Evolutionary conservation across 2,113 vertebrate species (phyloP).

Genomic region (Cinclus cinclus): DNA sequence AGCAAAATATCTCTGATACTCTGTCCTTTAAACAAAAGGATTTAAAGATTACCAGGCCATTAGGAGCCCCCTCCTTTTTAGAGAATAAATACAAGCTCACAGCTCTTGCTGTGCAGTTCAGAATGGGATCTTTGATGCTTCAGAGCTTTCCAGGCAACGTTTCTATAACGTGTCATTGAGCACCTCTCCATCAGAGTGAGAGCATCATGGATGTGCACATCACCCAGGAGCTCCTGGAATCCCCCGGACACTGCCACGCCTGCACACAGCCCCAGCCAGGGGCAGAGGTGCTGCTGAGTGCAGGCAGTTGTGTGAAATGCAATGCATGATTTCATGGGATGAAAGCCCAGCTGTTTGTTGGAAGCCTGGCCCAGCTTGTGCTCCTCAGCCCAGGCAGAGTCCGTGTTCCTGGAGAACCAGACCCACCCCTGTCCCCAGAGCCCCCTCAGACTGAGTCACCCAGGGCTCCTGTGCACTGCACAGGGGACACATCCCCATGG

Average conservation of each 20-base stretch:
- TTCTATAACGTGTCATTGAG: not conserved
- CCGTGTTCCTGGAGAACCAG: not conserved
- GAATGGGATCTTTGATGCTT: not conserved
- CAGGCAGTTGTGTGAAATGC: fast-evolving
- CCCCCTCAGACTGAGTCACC: not conserved
- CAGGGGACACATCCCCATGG: fast-evolving
- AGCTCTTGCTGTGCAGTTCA: not conserved
- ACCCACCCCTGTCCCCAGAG: not conserved
- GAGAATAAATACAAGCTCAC: not conserved
- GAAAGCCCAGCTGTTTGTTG: not conserved
- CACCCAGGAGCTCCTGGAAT: not conserved
- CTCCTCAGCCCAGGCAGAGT: not conserved
- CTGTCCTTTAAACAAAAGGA: slow-evolving; percentile 8
- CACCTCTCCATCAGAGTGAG: not conserved
- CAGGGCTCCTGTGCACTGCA: fast-evolving
- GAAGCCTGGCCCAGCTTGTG: not conserved
- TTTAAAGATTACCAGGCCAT: not conserved
- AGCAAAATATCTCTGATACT: not conserved
- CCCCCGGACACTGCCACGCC: not conserved
- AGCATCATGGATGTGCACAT: fast-evolving
- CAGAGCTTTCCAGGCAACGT: not conserved
- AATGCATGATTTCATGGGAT: fast-evolving
- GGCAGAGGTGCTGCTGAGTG: not conserved
- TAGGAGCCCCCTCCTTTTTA: not conserved
- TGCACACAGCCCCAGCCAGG: not conserved